These are phyloP conservation scores for Oxytorus armatus DNA, from an alignment of 2,888 invertebrate species.

Conservation along the genomic window DNA sequence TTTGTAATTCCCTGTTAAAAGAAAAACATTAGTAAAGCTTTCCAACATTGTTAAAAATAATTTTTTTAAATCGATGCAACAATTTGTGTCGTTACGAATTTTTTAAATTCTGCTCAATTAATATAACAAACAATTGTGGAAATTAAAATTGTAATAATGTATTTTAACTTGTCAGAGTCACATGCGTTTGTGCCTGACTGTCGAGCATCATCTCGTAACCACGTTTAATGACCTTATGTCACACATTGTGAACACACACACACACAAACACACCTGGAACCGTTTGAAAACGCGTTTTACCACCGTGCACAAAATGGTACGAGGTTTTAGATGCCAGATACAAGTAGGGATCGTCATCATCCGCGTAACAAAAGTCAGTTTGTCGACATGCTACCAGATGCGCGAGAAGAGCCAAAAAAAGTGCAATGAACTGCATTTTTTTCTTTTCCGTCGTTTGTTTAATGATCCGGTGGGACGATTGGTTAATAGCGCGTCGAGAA, in stretches of 20 bases:
- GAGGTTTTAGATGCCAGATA: conserved; percentile 91
- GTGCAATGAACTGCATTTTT: conserved; percentile 55
- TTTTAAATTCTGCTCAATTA: too few relatives aligned
- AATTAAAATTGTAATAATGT: too few relatives aligned
- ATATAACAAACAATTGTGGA: too few relatives aligned
- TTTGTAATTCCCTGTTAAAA: too few relatives aligned
- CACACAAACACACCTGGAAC: conserved; percentile 89
- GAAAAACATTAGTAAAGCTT: too few relatives aligned
- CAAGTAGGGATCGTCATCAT: conserved; percentile 88
- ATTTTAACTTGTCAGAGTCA: too few relatives aligned
- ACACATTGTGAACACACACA: conserved; percentile 18
- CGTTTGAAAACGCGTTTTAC: conserved; percentile 86
- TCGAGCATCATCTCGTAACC: not conserved
- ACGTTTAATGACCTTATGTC: conserved; percentile 1
- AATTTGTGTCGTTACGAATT: too few relatives aligned
- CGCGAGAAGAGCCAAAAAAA: conserved; percentile 60
- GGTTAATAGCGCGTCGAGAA: not conserved
- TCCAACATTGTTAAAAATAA: too few relatives aligned
- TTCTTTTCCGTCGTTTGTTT: too few relatives aligned
- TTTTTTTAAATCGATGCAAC: too few relatives aligned
- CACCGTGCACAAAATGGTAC: conserved; percentile 89
- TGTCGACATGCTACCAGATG: conserved; percentile 72
- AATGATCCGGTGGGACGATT: too few relatives aligned
- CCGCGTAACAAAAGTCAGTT: conserved; percentile 86
- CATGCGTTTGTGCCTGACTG: not conserved